Evolutionary conservation across 2,888 invertebrate species (phyloP), one percentile per base, ranked within the genome.

Genomic region (Physocephala rufipes): DNA sequence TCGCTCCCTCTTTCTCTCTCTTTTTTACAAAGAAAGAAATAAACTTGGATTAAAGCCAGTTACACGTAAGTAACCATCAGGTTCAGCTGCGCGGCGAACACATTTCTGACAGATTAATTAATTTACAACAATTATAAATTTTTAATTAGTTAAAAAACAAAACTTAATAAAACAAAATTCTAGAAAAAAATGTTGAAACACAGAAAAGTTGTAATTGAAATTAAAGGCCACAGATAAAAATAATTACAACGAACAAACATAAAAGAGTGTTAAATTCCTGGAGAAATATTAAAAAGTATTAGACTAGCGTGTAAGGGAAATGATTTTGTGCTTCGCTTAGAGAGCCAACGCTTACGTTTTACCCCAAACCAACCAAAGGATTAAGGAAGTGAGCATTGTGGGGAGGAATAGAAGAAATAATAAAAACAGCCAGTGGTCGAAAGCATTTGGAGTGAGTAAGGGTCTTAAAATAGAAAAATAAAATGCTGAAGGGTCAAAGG

Each of bases 71-170:
- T 19, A 49, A 49, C 49, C 19, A 15, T n/a, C n/a, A 49, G 70
- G 59, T 70, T 70, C 74, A 72, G 74, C 73, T 71, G 70, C 67
- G 36, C 51, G n/a, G 16, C n/a, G 16, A 19, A 67, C 58, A 5
- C n/a, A 63, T 45, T 30, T 15, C 45, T 28, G 80, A 77, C 79
- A 84, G 83, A 84, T 84, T 82, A 82, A 82, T 83, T 83, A 82
- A 82, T 83, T 82, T 82, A 82, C 82, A 81, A 79, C 78, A 74
- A 75, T 78, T 78, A 76, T 78, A 77, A 76, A 73, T 66, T 73
- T 74, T 74, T 76, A 74, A 68, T 30, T 47, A 67, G 63, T 47
- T 26, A n/a, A 16, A 21, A 21, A 45, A 26, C 26, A 15, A 28
- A 43, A 21, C 21, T 24, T 16, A 55, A 49, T 7, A 58, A 61